Evolutionary conservation across 2,888 invertebrate genomes (phyloP).

Genomic region (Steromphala cineraria): DNA sequence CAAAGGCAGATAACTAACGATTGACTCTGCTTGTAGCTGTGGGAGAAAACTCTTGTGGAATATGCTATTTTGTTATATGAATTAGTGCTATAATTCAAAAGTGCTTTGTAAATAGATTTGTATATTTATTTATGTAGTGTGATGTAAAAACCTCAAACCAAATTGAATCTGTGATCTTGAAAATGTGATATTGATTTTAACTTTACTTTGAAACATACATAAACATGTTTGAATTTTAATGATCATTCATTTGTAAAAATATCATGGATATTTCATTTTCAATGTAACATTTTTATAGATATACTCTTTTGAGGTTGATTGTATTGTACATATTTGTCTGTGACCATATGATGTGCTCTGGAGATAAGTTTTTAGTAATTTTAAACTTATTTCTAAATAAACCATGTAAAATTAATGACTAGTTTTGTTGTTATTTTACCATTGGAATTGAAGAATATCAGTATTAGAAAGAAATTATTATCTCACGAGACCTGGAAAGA

Average conservation of each 20-base stretch:
- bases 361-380: neutral
- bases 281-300: neutral
- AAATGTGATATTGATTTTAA: too few relatives aligned
- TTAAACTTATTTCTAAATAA: conserved; percentile 1
- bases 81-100: neutral
- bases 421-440: too few relatives aligned
- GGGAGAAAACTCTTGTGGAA: neutral
- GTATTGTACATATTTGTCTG: neutral
- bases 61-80: neutral
- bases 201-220: too few relatives aligned
- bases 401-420: neutral
- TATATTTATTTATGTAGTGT: neutral
- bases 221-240: too few relatives aligned
- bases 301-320: neutral
- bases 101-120: neutral
- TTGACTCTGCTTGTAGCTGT: neutral
- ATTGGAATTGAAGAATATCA: too few relatives aligned
- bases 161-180: neutral
- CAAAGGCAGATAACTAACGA: neutral
- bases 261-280: too few relatives aligned
- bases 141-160: too few relatives aligned
- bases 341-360: too few relatives aligned
- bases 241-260: too few relatives aligned
- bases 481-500: too few relatives aligned
- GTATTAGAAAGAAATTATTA: too few relatives aligned